Evolutionary conservation across 1,140 invertebrate species (phyloP), one percentile per base, ranked within the genome.

Genomic region (Calliopsis andreniformis): DNA sequence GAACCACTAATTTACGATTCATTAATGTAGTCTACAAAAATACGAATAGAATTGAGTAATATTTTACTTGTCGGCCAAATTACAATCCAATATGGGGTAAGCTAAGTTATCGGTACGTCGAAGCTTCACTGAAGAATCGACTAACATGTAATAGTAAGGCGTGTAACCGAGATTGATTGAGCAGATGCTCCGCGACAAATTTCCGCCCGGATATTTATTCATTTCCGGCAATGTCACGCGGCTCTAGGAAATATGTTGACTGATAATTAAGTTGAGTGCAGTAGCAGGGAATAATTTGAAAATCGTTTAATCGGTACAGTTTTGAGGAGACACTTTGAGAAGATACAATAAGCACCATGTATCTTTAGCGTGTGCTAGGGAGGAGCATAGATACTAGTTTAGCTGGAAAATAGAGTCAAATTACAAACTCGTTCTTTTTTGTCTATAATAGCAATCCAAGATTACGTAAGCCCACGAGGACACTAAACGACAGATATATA

Each of bases 161-260:
- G 23, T 25, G 39, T 30, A 47, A 69, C 14, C 66, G 23, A 49
- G 75, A 72, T 77, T 47, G 53, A 39, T 7, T 47, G 20, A 62
- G 56, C 49, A 62, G 59, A 63, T 63, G 58, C 28, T 25, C 43
- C 20, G 8, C 68, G 16, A 5, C 61, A 25, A 77, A 77, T 73
- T 49, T 85, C 81, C 78, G 78, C 42, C 58, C 75, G 80, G 83
- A 86, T 81, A 85, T 85, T 86, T 62, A 79, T 76, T 79, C 71
- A 83, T 83, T 83, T 83, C 82, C 80, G 80, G 62, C 23, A n/a
- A 32, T 63, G 42, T 55, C 25, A 8, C 35, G 20, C 14, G 39
- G 4, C 30, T n/a, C 39, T 18, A 3, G 35, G 14, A 3, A 16
- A 43, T n/a, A 1, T 45, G 51, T 12, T 30, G 2, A 5, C 43